phyloP scores from a whole-genome alignment of 2,797 vertebrate genomes.

The Loriculus beryllinus region DNA sequence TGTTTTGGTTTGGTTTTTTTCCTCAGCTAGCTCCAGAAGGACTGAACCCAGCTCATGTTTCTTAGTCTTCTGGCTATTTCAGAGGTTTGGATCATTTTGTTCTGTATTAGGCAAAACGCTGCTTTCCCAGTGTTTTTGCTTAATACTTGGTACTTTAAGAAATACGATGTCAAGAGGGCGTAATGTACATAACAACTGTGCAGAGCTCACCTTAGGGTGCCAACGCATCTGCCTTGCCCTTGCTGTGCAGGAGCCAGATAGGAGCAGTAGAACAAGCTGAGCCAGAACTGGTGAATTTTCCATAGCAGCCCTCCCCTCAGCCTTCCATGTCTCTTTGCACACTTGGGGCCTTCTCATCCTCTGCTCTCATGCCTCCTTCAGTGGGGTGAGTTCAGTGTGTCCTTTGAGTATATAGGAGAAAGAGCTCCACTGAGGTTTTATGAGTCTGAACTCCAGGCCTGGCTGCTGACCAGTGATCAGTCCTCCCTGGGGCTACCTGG shows the following conservation, averaged over 20 bases:
- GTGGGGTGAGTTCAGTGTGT: background rate
- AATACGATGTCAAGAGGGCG: background rate
- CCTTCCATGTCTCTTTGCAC: background rate
- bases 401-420: background rate
- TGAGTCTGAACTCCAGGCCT: background rate
- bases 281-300: background rate
- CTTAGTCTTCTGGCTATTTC: background rate
- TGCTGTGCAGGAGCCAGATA: background rate
- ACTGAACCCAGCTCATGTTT: background rate
- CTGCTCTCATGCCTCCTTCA: background rate
- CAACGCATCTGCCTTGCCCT: background rate
- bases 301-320: background rate
- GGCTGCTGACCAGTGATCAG: background rate
- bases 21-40: background rate
- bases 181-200: background rate
- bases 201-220: background rate
- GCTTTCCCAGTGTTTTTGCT: slow-evolving; percentile 15
- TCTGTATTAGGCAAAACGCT: background rate
- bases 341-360: background rate
- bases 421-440: background rate
- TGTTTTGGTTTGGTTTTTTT: background rate
- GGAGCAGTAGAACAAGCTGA: background rate
- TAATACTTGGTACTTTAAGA: background rate
- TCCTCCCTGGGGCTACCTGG: background rate
- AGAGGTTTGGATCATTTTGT: background rate